Base-by-base conservation (phyloP, 2,888 invertebrate species). In the Elysia crispata region DNA sequence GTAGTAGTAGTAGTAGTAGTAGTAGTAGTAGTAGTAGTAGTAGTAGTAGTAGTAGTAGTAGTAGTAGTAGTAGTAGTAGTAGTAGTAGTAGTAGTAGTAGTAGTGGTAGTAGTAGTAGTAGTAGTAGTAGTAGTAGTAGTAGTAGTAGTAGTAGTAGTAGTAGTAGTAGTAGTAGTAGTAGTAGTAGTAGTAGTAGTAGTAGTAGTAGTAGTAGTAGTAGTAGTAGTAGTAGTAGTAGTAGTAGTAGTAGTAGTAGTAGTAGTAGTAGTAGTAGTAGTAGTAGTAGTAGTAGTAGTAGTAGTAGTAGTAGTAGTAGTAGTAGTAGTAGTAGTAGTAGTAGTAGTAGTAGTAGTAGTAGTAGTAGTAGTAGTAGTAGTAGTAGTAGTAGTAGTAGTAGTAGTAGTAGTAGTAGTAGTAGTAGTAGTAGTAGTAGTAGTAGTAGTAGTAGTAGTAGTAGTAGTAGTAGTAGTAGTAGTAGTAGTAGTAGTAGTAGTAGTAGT, bases 101-200 rank as follows among this genome's bases (percentile, higher is more conserved):
- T 1, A 31, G 18, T 30, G 66, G 31, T 28, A 30, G 64, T 30
- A 33, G 41, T 20, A 49, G 66, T 70, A 31, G 28, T 25, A 30
- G 6, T n/a, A 70, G 1, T 70, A 70, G 70, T 70, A 70, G 33
- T 1, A 8, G 3, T 70, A 70, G 33, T 25, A 31, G 70, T 70
- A 70, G 70, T 70, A 70, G 70, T 70, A 70, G 1, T 70, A 0
- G 70, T 70, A 70, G 70, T 31, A 70, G 70, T 70, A 70, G 70
- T 70, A 70, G 70, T 70, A 70, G 1, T 70, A 1, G 28, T 70
- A 1, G 70, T 70, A 70, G 33, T 70, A 70, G 33, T 70, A 70
- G 33, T 70, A 1, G 33, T 70, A 70, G 33, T 70, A 30, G 33
- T 70, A 70, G 33, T 70, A 70, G 33, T 70, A 0, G 33, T 70